Evolutionary conservation across 2,888 invertebrate genomes (phyloP), one percentile per base, ranked within the genome.

Genomic region (Campoplex nolae): DNA sequence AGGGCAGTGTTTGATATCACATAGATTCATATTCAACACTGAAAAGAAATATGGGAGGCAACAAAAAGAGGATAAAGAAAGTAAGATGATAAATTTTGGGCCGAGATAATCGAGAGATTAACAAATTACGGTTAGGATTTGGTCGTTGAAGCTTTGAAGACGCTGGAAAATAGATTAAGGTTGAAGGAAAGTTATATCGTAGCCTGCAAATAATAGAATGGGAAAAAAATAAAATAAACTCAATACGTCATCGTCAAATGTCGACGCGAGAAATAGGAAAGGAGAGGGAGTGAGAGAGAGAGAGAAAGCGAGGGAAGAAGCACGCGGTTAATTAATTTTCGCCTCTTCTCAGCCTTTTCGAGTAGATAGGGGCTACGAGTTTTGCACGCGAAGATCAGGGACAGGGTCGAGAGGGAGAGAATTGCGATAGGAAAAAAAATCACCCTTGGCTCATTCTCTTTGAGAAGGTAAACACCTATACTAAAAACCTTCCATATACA

Each of bases 1-100:
- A 73, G 77, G 88, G 87, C 84, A 87, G 84, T 85, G 68, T 87
- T 73, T 85, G 42, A 74, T 85, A 81, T 88, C 83, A 83, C 84
- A 45, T 84, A 65, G 65, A 68, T 80, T 70, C 2, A 65, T 83
- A 35, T 54, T 68, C 28, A 45, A 70, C 35, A 56, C 38, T 65
- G 74, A 45, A 45, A 82, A 45, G 4, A 23, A 16, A n/a, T 70
- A 54, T 18, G 65, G n/a, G 71, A 65, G 51, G 18, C 8, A 78
- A 75, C 62, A 35, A 42, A 42, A n/a, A 23, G 32, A 9, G 48
- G 45, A 32, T 18, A 3, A 54, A 56, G 56, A 62, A 32, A 62
- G 32, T 16, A 38, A 32, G 48, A 80, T 18, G 32, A 71, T 45
- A 35, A 62, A 80, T 62, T 80, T n/a, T 2, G 18, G 62, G 32